Conservation (phyloP, 2,113 vertebrate genomes). For the Rhinolophus ferrumequinum region DNA sequence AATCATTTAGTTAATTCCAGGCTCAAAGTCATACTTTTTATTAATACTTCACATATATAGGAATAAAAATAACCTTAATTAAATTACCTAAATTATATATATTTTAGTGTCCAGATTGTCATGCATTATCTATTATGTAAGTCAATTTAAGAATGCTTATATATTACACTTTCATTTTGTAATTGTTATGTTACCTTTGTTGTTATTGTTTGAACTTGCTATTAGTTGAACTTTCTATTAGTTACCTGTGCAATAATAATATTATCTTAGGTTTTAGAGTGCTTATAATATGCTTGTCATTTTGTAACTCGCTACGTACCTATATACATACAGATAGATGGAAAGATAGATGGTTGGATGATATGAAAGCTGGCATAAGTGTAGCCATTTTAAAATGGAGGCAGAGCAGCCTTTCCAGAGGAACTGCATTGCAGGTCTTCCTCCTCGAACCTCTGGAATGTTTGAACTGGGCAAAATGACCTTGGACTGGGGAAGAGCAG, state of each 20-base stretch:
- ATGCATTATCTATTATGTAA: neutral
- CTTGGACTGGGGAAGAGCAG: neutral
- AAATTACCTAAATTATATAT: neutral
- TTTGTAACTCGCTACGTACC: neutral
- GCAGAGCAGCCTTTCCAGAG: neutral
- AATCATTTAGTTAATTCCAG: neutral
- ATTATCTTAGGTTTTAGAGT: neutral
- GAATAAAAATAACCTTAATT: neutral
- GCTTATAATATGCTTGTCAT: neutral
- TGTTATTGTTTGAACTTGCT: neutral
- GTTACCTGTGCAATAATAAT: neutral
- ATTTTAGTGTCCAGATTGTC: neutral
- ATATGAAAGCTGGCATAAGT: neutral
- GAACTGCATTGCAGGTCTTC: neutral
- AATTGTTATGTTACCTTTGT: neutral
- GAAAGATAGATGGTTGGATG: neutral
- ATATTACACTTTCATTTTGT: neutral
- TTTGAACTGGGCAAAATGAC: neutral
- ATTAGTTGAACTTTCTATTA: neutral
- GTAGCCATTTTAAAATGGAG: neutral
- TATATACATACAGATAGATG: neutral
- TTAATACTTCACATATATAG: neutral
- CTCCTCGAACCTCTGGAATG: neutral
- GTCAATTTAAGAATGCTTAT: neutral
- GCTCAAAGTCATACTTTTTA: neutral